phyloP scores from a whole-genome alignment of 2,888 invertebrate genomes.

The Ganaspis brasiliensis region DNA sequence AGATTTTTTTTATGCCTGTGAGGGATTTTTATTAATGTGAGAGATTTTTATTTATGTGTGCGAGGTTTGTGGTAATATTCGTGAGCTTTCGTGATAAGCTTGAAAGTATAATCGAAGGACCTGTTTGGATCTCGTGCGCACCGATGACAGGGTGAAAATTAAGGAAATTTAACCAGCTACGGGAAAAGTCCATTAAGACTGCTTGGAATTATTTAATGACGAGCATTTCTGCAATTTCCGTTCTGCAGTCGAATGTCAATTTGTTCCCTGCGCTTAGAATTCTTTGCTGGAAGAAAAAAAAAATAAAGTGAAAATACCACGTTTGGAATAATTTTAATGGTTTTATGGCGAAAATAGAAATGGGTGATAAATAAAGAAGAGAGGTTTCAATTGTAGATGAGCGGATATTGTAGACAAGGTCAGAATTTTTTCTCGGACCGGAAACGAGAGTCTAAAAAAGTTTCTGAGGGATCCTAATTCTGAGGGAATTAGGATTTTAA shows the following conservation, averaged over 20 bases:
- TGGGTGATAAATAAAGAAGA: background rate
- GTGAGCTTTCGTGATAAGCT: constrained; percentile 66
- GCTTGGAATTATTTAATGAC: constrained; percentile 65
- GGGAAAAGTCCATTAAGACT: constrained; percentile 67
- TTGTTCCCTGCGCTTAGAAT: background rate
- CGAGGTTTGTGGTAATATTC: constrained; percentile 63
- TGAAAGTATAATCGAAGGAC: constrained; percentile 62
- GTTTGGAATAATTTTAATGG: background rate
- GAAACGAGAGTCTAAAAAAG: too few species aligned
- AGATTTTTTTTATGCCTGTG: too few species aligned
- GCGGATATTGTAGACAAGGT: too few species aligned
- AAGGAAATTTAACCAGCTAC: constrained; percentile 59
- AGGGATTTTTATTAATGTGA: too few species aligned
- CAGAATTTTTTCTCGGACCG: too few species aligned
- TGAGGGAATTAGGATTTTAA: too few species aligned
- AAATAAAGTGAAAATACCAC: background rate
- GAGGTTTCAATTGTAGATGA: background rate
- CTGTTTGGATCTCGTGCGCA: constrained; percentile 50
- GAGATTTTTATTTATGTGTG: constrained; percentile 22
- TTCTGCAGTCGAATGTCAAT: background rate
- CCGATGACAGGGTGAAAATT: constrained; percentile 53
- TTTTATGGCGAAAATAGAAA: background rate
- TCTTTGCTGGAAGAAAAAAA: background rate
- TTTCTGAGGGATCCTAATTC: too few species aligned
- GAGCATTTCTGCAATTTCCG: constrained; percentile 53